A percentile compares a stretch with the other conserved stretches of the same genome.
These are phyloP conservation scores for Mustela nigripes DNA, from an alignment of 2,113 vertebrate genomes.

Conservation along the genomic window DNA sequence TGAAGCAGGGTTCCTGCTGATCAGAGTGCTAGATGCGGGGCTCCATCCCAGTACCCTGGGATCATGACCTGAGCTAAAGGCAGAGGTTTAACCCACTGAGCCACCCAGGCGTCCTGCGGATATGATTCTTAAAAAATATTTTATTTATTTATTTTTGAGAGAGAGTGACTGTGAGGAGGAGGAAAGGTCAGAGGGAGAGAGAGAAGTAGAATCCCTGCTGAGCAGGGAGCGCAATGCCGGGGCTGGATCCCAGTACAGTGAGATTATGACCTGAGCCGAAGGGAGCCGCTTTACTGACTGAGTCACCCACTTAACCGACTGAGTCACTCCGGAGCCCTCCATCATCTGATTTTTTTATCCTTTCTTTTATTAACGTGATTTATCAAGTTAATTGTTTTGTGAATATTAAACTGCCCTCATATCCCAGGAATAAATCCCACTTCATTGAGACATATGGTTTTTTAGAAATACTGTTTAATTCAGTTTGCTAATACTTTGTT, in stretches of 20 bases:
- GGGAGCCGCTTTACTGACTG: not conserved
- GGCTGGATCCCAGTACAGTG: not conserved
- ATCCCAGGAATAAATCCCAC: not conserved
- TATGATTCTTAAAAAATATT: not conserved
- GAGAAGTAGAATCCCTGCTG: not conserved
- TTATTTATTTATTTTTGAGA: not conserved
- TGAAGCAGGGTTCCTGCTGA: too few relatives aligned
- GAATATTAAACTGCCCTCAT: not conserved
- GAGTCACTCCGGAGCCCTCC: not conserved
- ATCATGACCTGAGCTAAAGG: too few relatives aligned
- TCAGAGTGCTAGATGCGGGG: too few relatives aligned
- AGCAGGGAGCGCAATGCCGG: rapidly evolving
- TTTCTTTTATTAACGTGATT: not conserved
- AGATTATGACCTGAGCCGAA: not conserved
- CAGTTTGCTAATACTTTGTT: not conserved
- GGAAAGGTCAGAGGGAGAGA: not conserved
- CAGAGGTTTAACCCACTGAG: too few relatives aligned
- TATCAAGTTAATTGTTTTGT: not conserved
- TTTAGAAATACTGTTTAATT: not conserved
- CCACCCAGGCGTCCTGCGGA: too few relatives aligned
- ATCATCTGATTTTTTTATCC: not conserved
- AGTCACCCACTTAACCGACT: not conserved
- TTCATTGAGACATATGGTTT: not conserved
- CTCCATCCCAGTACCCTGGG: too few relatives aligned
- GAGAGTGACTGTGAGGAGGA: not conserved